A percentile compares a stretch with the other conserved stretches of the same genome.
Evolutionary conservation across 2,888 invertebrate species (phyloP).

Genomic region (Drosophila neutralis): DNA sequence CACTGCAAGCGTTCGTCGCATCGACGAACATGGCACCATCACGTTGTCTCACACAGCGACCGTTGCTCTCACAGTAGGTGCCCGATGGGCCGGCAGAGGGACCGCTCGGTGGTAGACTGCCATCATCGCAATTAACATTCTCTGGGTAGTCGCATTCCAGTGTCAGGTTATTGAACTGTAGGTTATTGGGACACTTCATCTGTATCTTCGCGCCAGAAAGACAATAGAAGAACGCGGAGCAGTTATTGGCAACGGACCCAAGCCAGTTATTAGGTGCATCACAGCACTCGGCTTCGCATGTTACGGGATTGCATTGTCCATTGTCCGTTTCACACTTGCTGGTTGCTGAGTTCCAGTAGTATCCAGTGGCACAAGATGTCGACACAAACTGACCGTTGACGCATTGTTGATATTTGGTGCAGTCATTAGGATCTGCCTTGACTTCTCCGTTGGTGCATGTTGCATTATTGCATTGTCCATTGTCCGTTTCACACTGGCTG

Average conservation of each 20-base stretch:
- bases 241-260: constrained; percentile 49
- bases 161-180: constrained; percentile 58
- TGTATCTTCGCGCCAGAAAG: constrained; percentile 28
- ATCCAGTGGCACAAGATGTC: too few species aligned
- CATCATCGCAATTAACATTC: constrained; percentile 66
- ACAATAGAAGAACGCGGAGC: constrained; percentile 58
- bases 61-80: constrained; percentile 63
- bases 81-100: constrained; percentile 79
- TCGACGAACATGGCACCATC: constrained; percentile 54
- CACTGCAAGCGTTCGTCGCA: constrained; percentile 41
- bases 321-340: too few species aligned
- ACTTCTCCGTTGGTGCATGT: too few species aligned
- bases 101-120: constrained; percentile 66
- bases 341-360: too few species aligned
- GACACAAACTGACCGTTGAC: too few species aligned
- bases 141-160: constrained; percentile 70
- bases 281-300: constrained; percentile 62
- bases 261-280: constrained; percentile 33
- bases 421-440: too few species aligned
- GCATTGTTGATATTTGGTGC: too few species aligned
- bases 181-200: constrained; percentile 63
- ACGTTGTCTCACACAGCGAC: constrained; percentile 58
- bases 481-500: too few species aligned
- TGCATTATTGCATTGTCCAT: too few species aligned
- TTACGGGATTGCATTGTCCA: too few species aligned